Conservation (phyloP, 2,888 invertebrate species). For the Lithophane leautieri region DNA sequence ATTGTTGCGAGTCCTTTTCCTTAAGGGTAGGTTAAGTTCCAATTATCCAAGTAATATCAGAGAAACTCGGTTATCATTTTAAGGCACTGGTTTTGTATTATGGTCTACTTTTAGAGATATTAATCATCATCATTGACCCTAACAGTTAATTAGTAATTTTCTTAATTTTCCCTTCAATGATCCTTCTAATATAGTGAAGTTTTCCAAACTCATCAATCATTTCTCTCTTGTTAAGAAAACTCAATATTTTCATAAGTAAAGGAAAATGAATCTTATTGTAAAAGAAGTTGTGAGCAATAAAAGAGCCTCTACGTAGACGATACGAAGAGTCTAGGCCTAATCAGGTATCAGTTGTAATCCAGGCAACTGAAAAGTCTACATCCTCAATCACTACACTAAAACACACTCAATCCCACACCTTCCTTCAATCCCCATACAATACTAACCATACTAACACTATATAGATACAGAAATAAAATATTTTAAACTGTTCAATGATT, state of each 20-base stretch:
- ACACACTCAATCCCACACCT: no score
- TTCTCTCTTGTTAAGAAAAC: conserved; percentile 17
- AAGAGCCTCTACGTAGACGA: no score
- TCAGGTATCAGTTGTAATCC: no score
- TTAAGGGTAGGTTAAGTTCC: conserved; percentile 34
- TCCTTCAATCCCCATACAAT: no score
- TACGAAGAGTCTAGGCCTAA: no score
- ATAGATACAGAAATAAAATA: no score
- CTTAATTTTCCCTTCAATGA: conserved; percentile 19
- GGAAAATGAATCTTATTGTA: conserved; percentile 1
- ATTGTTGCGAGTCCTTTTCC: conserved; percentile 8
- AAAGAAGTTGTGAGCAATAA: no score
- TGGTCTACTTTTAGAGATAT: neutral
- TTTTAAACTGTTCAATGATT: no score
- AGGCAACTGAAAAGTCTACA: no score
- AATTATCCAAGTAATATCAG: neutral
- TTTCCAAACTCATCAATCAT: conserved; percentile 51
- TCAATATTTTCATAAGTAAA: conserved; percentile 40
- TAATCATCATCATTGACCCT: conserved; percentile 16
- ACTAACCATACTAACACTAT: no score
- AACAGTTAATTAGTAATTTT: conserved; percentile 26
- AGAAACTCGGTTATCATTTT: neutral
- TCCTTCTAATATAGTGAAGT: conserved; percentile 18
- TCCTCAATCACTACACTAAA: no score
- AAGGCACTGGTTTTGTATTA: neutral